phyloP scores from a whole-genome alignment of 2,888 invertebrate species.

The Cenopis cana region DNA sequence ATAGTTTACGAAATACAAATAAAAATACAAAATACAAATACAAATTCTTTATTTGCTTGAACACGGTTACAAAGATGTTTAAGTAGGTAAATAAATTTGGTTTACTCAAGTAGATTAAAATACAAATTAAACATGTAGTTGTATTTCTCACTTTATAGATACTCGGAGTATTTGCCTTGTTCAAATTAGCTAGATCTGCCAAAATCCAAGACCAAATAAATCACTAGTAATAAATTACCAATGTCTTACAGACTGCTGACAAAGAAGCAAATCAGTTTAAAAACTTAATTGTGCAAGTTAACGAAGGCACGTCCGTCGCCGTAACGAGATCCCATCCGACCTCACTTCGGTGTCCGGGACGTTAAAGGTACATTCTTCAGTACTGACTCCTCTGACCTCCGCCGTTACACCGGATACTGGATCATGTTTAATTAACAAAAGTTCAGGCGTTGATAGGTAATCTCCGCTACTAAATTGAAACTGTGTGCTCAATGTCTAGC shows the following conservation, averaged over 20 bases:
- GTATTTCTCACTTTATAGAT: too few species aligned
- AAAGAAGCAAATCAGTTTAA: conserved; percentile 24
- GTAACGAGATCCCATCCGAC: conserved; percentile 16
- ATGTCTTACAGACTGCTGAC: conserved; percentile 12
- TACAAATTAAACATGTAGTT: too few species aligned
- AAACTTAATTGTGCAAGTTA: conserved; percentile 26
- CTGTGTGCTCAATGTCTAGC: neutral
- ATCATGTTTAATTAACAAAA: conserved; percentile 2
- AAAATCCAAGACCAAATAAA: neutral
- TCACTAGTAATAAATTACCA: neutral
- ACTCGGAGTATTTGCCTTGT: too few species aligned
- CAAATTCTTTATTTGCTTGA: too few species aligned
- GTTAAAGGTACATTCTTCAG: neutral
- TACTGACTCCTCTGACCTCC: conserved; percentile 4
- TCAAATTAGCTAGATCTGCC: too few species aligned
- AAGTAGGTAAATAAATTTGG: too few species aligned
- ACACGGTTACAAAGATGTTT: too few species aligned
- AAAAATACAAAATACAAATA: too few species aligned
- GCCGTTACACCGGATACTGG: neutral
- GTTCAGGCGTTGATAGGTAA: neutral
- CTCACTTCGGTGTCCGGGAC: conserved; percentile 1
- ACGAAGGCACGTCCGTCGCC: conserved; percentile 16
- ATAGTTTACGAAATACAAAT: too few species aligned
- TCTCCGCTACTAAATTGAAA: conserved; percentile 6
- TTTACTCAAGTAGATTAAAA: too few species aligned